A percentile compares a stretch with the other conserved stretches of the same genome.
phyloP scores from a whole-genome alignment of 1,140 invertebrate species.

The Tyrophagus putrescentiae region DNA sequence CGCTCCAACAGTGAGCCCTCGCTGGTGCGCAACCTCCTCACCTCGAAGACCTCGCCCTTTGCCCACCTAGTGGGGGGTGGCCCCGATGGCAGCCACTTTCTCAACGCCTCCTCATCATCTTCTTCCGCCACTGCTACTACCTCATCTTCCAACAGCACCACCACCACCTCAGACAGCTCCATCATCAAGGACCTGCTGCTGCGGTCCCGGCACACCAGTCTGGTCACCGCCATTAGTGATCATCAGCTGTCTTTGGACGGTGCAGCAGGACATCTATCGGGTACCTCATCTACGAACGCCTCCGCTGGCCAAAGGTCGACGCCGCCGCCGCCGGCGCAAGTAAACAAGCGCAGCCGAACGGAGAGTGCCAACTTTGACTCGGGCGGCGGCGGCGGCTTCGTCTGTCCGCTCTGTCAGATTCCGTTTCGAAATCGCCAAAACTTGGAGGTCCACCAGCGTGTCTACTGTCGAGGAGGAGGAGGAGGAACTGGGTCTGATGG shows the following conservation, averaged over 20 bases:
- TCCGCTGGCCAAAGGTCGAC: not conserved
- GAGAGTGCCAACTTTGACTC: not conserved
- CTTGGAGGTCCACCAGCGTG: conserved; percentile 48
- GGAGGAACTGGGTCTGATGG: not conserved
- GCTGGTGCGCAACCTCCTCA: conserved; percentile 17
- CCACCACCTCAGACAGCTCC: conserved; percentile 47
- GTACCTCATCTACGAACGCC: not conserved
- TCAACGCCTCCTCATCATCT: not conserved
- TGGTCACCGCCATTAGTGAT: not conserved
- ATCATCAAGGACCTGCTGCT: conserved; percentile 68
- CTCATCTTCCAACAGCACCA: conserved; percentile 12
- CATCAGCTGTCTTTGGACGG: too few species aligned
- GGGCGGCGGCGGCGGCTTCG: conserved; percentile 9
- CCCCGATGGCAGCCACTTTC: too few species aligned
- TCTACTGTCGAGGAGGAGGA: conserved; percentile 46
- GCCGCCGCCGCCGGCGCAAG: not conserved
- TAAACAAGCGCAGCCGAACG: conserved; percentile 9
- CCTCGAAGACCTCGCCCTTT: conserved; percentile 16
- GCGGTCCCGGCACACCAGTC: conserved; percentile 40
- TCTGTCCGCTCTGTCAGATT: conserved; percentile 41
- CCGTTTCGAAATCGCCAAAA: conserved; percentile 50
- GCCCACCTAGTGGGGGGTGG: conserved; percentile 1
- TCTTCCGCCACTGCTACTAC: not conserved
- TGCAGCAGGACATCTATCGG: too few species aligned
- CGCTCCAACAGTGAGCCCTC: not conserved